A percentile compares a stretch with the other conserved stretches of the same genome.
These are phyloP conservation scores for Glaucidium brasilianum DNA, from an alignment of 2,113 vertebrate genomes.

Conservation along the genomic window DNA sequence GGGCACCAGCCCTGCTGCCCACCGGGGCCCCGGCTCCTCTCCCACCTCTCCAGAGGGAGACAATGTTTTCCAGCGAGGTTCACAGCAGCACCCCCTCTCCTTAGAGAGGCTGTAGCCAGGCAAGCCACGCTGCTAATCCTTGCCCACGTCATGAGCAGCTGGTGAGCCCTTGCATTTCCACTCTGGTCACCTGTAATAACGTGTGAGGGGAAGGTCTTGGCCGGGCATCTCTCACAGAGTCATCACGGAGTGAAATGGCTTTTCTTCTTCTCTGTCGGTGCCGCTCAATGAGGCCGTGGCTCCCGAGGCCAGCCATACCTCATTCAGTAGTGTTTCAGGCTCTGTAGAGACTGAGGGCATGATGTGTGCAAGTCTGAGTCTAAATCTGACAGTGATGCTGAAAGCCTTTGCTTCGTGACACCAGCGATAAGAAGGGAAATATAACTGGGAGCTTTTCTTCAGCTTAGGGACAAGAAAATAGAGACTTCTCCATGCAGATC, in stretches of 20 bases:
- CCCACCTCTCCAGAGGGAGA: not conserved
- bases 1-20: not conserved
- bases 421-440: not conserved
- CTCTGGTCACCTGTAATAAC: not conserved
- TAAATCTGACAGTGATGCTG: not conserved
- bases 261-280: not conserved
- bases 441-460: not conserved
- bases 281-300: not conserved
- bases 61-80: too few relatives aligned
- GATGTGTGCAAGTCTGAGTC: not conserved
- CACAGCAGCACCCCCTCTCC: not conserved
- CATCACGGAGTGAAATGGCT: not conserved
- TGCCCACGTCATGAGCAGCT: not conserved
- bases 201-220: not conserved
- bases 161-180: not conserved
- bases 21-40: too few relatives aligned
- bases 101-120: not conserved
- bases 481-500: not conserved
- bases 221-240: rapidly evolving
- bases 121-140: not conserved
- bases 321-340: not conserved
- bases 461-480: not conserved
- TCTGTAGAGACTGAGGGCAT: not conserved
- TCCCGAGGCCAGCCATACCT: not conserved
- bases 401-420: not conserved